Evolutionary conservation across 2,113 vertebrate species (phyloP).

Genomic region (Macheiramphus alcinus): DNA sequence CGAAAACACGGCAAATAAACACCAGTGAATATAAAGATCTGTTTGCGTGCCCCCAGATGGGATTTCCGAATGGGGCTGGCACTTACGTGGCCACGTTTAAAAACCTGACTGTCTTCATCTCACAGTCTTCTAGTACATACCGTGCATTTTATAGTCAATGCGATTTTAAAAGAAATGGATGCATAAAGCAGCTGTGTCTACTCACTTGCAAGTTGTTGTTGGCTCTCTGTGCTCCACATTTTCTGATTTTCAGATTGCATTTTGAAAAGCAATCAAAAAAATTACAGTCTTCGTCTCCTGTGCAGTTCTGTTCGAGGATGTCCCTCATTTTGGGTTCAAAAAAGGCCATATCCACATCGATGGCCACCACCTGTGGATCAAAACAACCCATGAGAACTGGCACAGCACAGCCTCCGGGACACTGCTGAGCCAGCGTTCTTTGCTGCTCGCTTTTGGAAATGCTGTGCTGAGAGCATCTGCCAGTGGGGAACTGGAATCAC

Average conservation of each 20-base stretch:
- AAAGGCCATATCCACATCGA: slow-evolving; percentile 98
- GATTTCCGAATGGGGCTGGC: background rate
- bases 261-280: slow-evolving; percentile 96
- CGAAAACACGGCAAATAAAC: background rate
- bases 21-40: background rate
- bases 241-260: slow-evolving; percentile 77
- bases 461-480: background rate
- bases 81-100: accelerated
- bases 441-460: background rate
- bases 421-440: background rate
- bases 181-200: slow-evolving; percentile 2
- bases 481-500: background rate
- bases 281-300: slow-evolving; percentile 89
- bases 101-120: background rate
- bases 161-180: background rate
- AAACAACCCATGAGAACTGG: background rate
- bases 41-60: background rate
- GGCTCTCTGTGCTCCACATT: slow-evolving; percentile 80
- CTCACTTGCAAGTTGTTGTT: slow-evolving; percentile 95
- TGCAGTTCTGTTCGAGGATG: slow-evolving; percentile 95
- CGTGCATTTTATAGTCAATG: background rate
- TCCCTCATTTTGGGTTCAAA: slow-evolving; percentile 98
- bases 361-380: slow-evolving; percentile 88
- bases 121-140: background rate
- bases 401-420: accelerated